A percentile compares a stretch with the other conserved stretches of the same genome.
phyloP scores from a whole-genome alignment of 2,888 invertebrate genomes.

The Lamellibrachia satsuma region DNA sequence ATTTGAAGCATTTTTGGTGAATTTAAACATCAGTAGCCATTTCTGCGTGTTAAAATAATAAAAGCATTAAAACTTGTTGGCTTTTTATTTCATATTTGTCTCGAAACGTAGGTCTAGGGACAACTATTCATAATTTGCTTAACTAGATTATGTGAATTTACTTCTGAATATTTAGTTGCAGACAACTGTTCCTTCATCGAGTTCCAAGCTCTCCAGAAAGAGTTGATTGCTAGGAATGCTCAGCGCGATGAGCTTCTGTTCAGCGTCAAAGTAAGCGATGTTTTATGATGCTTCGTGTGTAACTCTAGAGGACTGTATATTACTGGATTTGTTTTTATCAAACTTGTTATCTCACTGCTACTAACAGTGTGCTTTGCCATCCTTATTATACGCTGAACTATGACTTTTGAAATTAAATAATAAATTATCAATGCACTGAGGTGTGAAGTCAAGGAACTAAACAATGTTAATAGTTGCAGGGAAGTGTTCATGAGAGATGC shows the following conservation, averaged over 20 bases:
- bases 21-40: not conserved
- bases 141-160: not conserved
- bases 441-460: too few species aligned
- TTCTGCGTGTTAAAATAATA: too few species aligned
- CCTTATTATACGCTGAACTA: too few species aligned
- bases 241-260: conserved; percentile 55
- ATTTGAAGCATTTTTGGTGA: not conserved
- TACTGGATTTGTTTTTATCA: not conserved
- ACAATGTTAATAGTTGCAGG: too few species aligned
- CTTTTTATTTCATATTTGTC: too few species aligned
- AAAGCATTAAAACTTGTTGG: too few species aligned
- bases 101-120: not conserved
- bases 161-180: not conserved
- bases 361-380: too few species aligned
- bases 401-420: too few species aligned
- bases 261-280: conserved; percentile 48
- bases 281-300: not conserved
- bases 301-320: not conserved
- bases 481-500: too few species aligned
- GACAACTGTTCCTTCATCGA: conserved; percentile 46
- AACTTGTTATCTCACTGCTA: not conserved
- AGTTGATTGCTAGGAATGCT: conserved; percentile 50
- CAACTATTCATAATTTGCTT: not conserved
- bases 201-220: conserved; percentile 50
- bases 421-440: too few species aligned